These are phyloP conservation scores for Semibalanus balanoides DNA, from an alignment of 1,140 invertebrate species.

Conservation along the genomic window DNA sequence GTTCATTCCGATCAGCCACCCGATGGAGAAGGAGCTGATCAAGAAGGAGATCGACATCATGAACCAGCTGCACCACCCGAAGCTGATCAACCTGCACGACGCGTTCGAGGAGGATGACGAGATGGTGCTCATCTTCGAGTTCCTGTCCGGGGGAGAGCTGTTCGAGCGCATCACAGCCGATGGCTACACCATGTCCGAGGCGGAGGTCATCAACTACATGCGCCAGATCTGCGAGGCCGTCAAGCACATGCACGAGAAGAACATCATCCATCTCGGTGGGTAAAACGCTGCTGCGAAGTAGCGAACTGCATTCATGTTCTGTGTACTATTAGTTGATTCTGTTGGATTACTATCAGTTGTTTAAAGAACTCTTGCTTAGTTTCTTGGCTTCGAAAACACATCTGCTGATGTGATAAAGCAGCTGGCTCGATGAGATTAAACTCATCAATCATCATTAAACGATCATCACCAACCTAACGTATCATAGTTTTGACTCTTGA, in stretches of 20 bases:
- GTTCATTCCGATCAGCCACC: conserved; percentile 91
- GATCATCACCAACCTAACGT: no score
- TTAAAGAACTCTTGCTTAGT: no score
- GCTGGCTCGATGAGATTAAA: no score
- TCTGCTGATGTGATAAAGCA: no score
- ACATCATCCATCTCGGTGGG: conserved; percentile 86
- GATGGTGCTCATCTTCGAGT: conserved; percentile 90
- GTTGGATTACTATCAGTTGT: no score
- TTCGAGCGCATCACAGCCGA: conserved; percentile 97
- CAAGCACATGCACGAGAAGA: conserved; percentile 98
- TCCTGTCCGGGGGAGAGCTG: conserved; percentile 92
- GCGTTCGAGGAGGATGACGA: conserved; percentile 98
- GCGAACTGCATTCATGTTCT: no score
- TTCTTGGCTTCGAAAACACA: no score
- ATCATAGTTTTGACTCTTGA: no score
- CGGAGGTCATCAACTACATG: conserved; percentile 99
- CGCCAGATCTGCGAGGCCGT: conserved; percentile 96
- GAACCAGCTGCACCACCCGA: conserved; percentile 95
- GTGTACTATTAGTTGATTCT: no score
- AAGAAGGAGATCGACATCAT: conserved; percentile 98
- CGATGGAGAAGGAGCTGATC: conserved; percentile 91
- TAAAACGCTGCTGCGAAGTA: conserved; percentile 2
- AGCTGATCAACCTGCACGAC: conserved; percentile 94
- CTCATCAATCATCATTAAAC: no score
- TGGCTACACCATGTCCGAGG: conserved; percentile 95